These are phyloP conservation scores for Hiodon alosoides DNA, from an alignment of 2,113 vertebrate genomes.

Conservation along the genomic window DNA sequence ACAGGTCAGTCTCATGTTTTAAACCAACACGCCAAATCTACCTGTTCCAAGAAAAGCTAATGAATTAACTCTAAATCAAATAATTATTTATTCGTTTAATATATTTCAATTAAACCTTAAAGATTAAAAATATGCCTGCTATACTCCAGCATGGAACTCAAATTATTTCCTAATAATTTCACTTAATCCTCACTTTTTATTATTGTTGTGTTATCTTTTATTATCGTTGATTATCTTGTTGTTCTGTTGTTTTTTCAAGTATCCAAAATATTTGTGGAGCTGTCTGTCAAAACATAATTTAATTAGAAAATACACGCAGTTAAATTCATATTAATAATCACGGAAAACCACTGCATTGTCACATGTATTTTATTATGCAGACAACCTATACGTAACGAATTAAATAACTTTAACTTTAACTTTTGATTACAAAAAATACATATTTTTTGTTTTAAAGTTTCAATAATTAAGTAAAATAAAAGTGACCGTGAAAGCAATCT, in stretches of 20 bases:
- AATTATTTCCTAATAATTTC: too few species aligned
- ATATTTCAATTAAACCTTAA: background rate
- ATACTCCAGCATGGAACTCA: too few species aligned
- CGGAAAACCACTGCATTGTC: too few species aligned
- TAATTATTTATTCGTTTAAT: background rate
- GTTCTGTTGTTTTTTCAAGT: too few species aligned
- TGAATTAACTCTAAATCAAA: constrained; percentile 3
- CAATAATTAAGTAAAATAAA: background rate
- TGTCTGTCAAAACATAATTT: too few species aligned
- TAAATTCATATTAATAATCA: too few species aligned
- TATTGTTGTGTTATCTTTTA: background rate
- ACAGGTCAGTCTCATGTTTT: constrained; percentile 42
- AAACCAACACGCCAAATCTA: constrained; percentile 21
- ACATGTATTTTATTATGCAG: too few species aligned
- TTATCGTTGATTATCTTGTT: too few species aligned
- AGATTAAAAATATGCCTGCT: too few species aligned
- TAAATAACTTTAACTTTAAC: background rate
- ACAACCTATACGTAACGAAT: background rate
- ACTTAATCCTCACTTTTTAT: too few species aligned
- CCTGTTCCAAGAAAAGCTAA: constrained; percentile 11
- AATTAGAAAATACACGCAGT: too few species aligned
- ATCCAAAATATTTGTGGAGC: too few species aligned
- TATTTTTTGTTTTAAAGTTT: background rate
- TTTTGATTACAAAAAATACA: background rate
- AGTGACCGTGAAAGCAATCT: background rate